Percentiles rank a stretch among this genome's conserved stretches.
These are phyloP conservation scores for Agonopterix subpropinquella DNA, from an alignment of 2,888 invertebrate species.

Conservation along the genomic window DNA sequence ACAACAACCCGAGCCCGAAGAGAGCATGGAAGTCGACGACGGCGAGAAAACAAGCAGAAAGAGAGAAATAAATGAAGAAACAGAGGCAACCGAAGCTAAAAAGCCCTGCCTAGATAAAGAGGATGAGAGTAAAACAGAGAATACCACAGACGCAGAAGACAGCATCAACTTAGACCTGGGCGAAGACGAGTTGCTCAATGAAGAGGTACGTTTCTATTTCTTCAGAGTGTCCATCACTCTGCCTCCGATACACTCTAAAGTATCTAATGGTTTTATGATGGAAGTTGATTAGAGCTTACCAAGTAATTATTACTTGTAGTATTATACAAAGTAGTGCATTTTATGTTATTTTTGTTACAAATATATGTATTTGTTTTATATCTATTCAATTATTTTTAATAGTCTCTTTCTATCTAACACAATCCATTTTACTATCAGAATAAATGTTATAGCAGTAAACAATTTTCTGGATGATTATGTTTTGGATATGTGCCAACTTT, in stretches of 20 bases:
- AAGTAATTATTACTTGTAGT: too few relatives aligned
- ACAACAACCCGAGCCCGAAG: conserved; percentile 19
- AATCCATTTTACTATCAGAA: too few relatives aligned
- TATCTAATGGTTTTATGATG: conserved; percentile 28
- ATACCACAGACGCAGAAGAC: conserved; percentile 83
- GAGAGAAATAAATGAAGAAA: conserved; percentile 51
- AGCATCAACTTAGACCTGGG: conserved; percentile 88
- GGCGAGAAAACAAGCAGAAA: conserved; percentile 45
- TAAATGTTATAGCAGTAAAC: too few relatives aligned
- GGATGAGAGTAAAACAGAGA: conserved; percentile 62
- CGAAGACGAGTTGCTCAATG: conserved; percentile 87
- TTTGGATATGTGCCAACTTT: too few relatives aligned
- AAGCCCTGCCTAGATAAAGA: conserved; percentile 59
- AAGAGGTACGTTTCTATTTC: conserved; percentile 78
- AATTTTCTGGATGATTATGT: too few relatives aligned
- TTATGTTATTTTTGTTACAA: background rate
- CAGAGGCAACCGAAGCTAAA: conserved; percentile 48
- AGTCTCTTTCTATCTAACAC: too few relatives aligned
- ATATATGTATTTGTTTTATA: background rate
- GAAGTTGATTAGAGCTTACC: conserved; percentile 26
- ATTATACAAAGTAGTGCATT: background rate
- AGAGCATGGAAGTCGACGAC: conserved; percentile 52
- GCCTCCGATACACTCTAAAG: conserved; percentile 26
- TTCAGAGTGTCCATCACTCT: conserved; percentile 32
- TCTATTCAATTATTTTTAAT: too few relatives aligned